Base-by-base conservation (phyloP, 2,113 vertebrate species). In the Buteo buteo region DNA sequence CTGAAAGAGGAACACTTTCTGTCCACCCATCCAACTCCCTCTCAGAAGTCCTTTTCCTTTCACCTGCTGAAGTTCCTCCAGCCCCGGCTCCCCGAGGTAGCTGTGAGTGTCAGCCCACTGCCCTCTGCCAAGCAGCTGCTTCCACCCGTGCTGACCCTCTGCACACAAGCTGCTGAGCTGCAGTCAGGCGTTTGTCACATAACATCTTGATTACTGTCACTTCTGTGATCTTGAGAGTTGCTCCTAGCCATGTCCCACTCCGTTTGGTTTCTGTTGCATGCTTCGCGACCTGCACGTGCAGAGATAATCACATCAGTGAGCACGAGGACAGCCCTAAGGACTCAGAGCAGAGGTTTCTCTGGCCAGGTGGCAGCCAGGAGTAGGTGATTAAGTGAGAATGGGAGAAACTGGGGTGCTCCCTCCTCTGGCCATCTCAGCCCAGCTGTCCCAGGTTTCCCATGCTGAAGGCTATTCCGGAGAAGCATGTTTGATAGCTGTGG, bases 191-290 rank as follows among this genome's bases (percentile, higher is more conserved):
- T 90, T 95, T 96, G 92, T 94, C 96, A 90, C 85, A 93, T 83
- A 62, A 5, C 93, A 90, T 96, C 85, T 49, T 11, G 87, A 52
- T 93, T 58, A 45, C 88, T 96, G 92, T 90, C 96, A 94, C 93
- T 88, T 7, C 83, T 67, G 9, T 2, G 25, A 80, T 88, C 91
- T 32, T 6, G 10, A 82, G 82, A 69, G 78, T 13, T n/a, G 78
- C 88, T 93, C 84, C 54, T 70, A 72, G 85, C 70, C 67, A 45
- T 2, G 2, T 57, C 93, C 86, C 44, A 1, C 90, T 81, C 90
- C 2, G 0, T 11, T 29, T 52, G 73, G 55, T 50, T 71, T 10
- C 86, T 31, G 38, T 4, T 12, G 32, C 18, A 0, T 76, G 83
- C 65, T 76, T 40, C 57, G 24, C 0, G 6, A 34, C 9, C 73